Conservation (phyloP, 2,888 invertebrate species). For the Stenodera caucasica region DNA sequence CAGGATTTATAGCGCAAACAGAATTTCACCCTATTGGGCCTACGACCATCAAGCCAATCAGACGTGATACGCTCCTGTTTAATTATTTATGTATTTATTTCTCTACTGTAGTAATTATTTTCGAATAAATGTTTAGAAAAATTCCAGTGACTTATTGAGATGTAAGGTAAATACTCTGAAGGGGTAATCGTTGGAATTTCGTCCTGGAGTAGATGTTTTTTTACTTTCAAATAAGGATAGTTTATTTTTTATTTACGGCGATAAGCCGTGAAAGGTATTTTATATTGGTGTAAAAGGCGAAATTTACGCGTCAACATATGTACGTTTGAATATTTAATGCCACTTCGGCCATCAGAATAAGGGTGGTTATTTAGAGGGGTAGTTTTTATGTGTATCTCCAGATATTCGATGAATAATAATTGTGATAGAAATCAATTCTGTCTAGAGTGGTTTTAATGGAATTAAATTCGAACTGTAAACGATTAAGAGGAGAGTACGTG, state of each 20-base stretch:
- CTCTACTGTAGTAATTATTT: neutral
- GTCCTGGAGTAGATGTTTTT: slow-evolving; percentile 24
- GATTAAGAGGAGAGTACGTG: slow-evolving; percentile 4
- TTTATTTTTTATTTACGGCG: slow-evolving; percentile 34
- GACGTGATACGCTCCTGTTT: neutral
- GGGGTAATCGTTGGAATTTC: no score
- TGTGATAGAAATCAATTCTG: neutral
- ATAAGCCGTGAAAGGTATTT: slow-evolving; percentile 33
- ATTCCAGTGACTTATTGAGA: slow-evolving; percentile 33
- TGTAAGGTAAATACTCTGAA: slow-evolving; percentile 32
- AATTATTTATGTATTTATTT: slow-evolving; percentile 17
- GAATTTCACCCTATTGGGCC: slow-evolving; percentile 29
- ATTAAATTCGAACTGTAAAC: slow-evolving; percentile 1
- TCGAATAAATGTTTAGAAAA: neutral
- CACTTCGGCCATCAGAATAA: slow-evolving; percentile 8
- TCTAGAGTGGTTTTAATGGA: slow-evolving; percentile 6
- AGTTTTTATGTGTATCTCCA: neutral
- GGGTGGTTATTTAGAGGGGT: neutral
- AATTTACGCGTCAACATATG: slow-evolving; percentile 25
- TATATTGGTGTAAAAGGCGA: slow-evolving; percentile 24
- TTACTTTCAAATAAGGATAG: slow-evolving; percentile 32
- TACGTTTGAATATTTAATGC: slow-evolving; percentile 15
- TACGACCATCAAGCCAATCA: slow-evolving; percentile 14
- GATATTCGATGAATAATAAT: neutral
- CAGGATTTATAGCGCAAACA: slow-evolving; percentile 29